Percentiles rank a stretch among this genome's conserved stretches.
phyloP scores from a whole-genome alignment of 2,888 invertebrate genomes.

The Auanema sp. region DNA sequence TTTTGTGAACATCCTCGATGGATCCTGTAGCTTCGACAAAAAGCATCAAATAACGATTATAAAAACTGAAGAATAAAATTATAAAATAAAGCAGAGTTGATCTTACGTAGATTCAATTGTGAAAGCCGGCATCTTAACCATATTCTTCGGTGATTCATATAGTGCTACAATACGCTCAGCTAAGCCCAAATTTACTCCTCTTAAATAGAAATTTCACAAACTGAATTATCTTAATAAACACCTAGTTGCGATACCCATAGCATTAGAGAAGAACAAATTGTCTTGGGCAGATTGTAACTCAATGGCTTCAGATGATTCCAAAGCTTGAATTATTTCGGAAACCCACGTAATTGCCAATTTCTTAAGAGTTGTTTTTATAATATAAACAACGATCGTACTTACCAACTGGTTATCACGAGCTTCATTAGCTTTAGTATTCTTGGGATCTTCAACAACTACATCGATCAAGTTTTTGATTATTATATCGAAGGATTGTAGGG shows the following conservation, averaged over 20 bases:
- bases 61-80: conserved; percentile 34
- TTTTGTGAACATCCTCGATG: conserved; percentile 31
- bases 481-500: conserved; percentile 33
- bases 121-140: conserved; percentile 49
- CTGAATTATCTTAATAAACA: neutral
- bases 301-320: conserved; percentile 23
- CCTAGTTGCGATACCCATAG: conserved; percentile 33
- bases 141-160: conserved; percentile 43
- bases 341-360: conserved; percentile 34
- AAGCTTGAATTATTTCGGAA: conserved; percentile 33
- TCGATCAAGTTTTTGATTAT: conserved; percentile 30
- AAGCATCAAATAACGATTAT: conserved; percentile 40
- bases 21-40: conserved; percentile 26
- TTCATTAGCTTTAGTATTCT: conserved; percentile 12
- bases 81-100: neutral
- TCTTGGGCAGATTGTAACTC: conserved; percentile 20
- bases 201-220: conserved; percentile 15
- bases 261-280: conserved; percentile 35
- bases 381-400: neutral
- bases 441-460: conserved; percentile 19
- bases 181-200: conserved; percentile 37
- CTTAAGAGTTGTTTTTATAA: conserved; percentile 14
- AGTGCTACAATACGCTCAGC: conserved; percentile 42
- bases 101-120: conserved; percentile 32
- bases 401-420: conserved; percentile 20